A percentile compares a stretch with the other conserved stretches of the same genome.
These are phyloP conservation scores for Aythya baeri DNA, from an alignment of 2,113 vertebrate genomes.

Conservation along the genomic window DNA sequence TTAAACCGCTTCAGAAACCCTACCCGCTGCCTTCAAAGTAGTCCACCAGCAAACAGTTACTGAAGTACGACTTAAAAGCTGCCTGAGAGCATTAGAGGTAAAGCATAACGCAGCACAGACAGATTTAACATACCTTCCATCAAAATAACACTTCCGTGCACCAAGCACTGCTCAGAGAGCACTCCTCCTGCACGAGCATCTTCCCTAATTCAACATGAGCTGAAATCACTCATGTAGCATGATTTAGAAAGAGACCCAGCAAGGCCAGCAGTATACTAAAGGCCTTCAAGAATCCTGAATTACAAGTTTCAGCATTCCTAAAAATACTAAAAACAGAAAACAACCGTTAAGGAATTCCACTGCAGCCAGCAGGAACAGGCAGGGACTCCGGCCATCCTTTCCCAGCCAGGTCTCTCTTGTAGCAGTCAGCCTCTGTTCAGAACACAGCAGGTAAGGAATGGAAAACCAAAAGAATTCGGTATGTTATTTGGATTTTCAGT, in stretches of 20 bases:
- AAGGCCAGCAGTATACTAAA: not conserved
- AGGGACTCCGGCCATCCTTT: not conserved
- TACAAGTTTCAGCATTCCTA: not conserved
- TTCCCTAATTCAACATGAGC: not conserved
- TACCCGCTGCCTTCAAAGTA: not conserved
- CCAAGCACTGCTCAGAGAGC: not conserved
- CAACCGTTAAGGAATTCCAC: not conserved
- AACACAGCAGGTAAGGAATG: not conserved
- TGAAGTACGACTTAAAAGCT: not conserved
- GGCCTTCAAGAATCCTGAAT: not conserved
- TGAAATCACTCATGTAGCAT: not conserved
- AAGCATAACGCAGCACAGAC: not conserved
- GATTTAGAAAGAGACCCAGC: not conserved
- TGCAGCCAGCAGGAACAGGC: not conserved
- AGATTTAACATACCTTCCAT: not conserved
- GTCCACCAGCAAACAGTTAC: not conserved
- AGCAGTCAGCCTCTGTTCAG: not conserved
- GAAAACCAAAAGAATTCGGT: not conserved
- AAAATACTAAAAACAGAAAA: not conserved
- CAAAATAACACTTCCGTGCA: not conserved
- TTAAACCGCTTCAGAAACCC: not conserved
- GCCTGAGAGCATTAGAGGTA: not conserved
- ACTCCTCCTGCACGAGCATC: not conserved
- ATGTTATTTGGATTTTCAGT: not conserved
- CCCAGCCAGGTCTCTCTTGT: not conserved